phyloP scores from a whole-genome alignment of 2,113 vertebrate species.

The Morone chrysops region DNA sequence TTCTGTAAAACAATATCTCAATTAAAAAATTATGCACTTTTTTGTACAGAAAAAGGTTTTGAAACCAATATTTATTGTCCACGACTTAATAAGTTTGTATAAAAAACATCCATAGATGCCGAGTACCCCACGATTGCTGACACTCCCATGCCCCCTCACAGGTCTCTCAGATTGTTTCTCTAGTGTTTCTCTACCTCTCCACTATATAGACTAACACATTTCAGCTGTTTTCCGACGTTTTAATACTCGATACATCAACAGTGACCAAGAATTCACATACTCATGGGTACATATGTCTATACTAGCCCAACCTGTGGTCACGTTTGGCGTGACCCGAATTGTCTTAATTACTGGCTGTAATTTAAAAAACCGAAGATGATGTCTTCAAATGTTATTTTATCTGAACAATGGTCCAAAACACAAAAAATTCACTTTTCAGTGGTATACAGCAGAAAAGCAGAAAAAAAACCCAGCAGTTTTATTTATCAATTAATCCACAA shows the following conservation, averaged over 20 bases:
- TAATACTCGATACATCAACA: too few relatives aligned
- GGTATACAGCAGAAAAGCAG: too few relatives aligned
- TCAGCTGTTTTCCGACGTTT: neutral
- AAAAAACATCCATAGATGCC: neutral
- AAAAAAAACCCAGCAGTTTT: neutral
- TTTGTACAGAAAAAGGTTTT: neutral
- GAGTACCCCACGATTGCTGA: neutral
- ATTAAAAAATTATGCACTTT: neutral
- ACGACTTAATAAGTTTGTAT: neutral
- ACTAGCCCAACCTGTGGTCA: too few relatives aligned
- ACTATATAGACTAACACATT: neutral
- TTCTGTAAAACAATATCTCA: neutral
- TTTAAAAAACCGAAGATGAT: too few relatives aligned
- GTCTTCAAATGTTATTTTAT: too few relatives aligned
- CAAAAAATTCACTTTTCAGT: too few relatives aligned
- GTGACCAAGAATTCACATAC: too few relatives aligned
- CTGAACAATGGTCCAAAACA: too few relatives aligned
- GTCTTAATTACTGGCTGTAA: too few relatives aligned
- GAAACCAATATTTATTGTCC: neutral
- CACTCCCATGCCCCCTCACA: neutral
- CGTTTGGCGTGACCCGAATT: too few relatives aligned
- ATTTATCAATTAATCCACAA: too few relatives aligned
- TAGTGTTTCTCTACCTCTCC: neutral
- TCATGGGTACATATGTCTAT: too few relatives aligned
- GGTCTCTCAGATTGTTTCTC: neutral